Evolutionary conservation across 2,113 vertebrate species (phyloP).

Genomic region (Brachyhypopomus occidentalis): DNA sequence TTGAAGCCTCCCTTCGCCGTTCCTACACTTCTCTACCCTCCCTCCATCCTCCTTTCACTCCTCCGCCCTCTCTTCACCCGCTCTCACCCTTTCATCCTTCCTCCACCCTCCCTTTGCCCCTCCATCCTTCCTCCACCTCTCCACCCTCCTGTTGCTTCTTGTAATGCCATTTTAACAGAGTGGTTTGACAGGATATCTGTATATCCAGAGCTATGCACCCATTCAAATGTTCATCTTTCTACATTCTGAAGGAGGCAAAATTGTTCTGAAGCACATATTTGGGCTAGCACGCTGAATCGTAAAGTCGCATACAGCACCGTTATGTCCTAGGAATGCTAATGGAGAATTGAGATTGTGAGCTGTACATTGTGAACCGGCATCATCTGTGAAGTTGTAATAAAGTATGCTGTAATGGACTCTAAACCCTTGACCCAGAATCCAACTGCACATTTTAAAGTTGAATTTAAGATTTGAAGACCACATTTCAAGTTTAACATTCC

Average conservation of each 20-base stretch:
- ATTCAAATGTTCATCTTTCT: slow-evolving; percentile 1
- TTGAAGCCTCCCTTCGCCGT: neutral
- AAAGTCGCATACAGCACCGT: neutral
- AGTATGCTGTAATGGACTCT: neutral
- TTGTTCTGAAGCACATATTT: neutral
- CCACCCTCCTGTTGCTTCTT: neutral
- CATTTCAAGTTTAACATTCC: neutral
- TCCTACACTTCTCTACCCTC: neutral
- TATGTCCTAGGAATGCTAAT: neutral
- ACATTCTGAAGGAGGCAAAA: neutral
- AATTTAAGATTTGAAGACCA: neutral
- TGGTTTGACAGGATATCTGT: neutral
- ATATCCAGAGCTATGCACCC: neutral
- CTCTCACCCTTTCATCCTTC: neutral
- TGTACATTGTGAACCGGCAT: neutral
- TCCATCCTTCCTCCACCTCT: too few species aligned
- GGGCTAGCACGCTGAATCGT: neutral
- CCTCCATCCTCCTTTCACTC: too few species aligned
- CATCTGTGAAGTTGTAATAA: neutral
- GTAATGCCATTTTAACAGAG: neutral
- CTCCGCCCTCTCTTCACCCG: neutral
- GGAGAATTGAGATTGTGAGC: neutral
- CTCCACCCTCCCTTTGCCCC: neutral
- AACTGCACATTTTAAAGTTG: neutral
- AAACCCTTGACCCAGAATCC: neutral